Conservation (phyloP, 2,797 vertebrate genomes). For the Acipenser oxyrinchus region DNA sequence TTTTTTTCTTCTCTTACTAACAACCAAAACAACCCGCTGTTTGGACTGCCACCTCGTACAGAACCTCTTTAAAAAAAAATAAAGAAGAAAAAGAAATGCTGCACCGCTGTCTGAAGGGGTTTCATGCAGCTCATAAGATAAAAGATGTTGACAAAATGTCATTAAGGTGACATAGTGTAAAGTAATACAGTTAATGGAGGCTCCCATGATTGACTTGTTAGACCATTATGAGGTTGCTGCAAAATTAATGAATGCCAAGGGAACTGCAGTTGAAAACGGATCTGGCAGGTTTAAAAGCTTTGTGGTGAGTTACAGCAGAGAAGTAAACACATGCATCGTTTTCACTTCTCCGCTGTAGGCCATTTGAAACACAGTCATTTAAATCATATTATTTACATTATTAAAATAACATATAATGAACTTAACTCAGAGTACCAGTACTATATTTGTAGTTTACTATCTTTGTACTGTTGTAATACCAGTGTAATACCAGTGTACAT, state of each 20-base stretch:
- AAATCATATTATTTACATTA: no score
- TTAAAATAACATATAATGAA: no score
- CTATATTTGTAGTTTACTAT: no score
- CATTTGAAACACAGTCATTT: slow-evolving; percentile 18
- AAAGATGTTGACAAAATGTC: slow-evolving; percentile 78
- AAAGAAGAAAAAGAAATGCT: slow-evolving; percentile 32
- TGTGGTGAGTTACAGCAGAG: slow-evolving; percentile 69
- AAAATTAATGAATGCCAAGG: slow-evolving; percentile 81
- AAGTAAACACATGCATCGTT: slow-evolving; percentile 55
- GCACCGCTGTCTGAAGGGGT: slow-evolving; percentile 62
- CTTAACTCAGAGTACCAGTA: no score
- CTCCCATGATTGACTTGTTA: slow-evolving; percentile 77
- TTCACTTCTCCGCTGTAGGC: slow-evolving; percentile 48
- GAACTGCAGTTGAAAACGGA: slow-evolving; percentile 70
- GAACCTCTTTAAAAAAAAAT: slow-evolving; percentile 33
- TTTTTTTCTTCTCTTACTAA: slow-evolving; percentile 16
- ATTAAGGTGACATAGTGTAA: slow-evolving; percentile 78
- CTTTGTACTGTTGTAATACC: no score
- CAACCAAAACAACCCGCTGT: slow-evolving; percentile 23
- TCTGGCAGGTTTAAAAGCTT: slow-evolving; percentile 76
- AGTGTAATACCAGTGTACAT: no score
- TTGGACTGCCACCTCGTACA: slow-evolving; percentile 43
- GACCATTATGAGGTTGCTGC: slow-evolving; percentile 75
- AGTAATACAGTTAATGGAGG: slow-evolving; percentile 66
- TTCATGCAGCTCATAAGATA: slow-evolving; percentile 58